These are phyloP conservation scores for Alca torda DNA, from an alignment of 2,797 vertebrate species.

Conservation along the genomic window DNA sequence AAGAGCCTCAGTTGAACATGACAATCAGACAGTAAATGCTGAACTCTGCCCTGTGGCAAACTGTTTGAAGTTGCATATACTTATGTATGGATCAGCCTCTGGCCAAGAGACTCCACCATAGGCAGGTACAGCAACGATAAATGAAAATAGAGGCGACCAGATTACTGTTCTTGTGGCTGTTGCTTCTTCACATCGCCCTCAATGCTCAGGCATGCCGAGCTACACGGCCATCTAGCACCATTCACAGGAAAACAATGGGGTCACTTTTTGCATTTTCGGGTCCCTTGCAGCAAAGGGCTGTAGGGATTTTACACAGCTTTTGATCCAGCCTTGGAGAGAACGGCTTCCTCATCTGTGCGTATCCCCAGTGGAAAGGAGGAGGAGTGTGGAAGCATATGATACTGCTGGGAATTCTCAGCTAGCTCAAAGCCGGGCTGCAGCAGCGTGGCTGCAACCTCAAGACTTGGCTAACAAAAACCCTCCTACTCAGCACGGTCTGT, in stretches of 20 bases:
- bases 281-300: neutral
- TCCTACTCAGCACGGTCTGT: neutral
- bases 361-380: neutral
- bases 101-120: neutral
- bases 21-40: neutral
- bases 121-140: neutral
- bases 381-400: neutral
- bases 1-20: neutral
- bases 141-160: neutral
- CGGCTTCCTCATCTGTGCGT: neutral
- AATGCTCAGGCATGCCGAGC: neutral
- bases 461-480: neutral
- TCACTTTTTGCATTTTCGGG: neutral
- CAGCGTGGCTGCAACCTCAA: neutral
- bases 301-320: neutral
- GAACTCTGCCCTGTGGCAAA: neutral
- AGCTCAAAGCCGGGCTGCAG: neutral
- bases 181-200: neutral
- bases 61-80: neutral
- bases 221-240: neutral
- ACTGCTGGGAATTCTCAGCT: neutral
- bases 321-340: neutral
- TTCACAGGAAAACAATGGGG: neutral
- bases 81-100: neutral
- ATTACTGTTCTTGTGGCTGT: neutral